Evolutionary conservation across 2,888 invertebrate species (phyloP), one percentile per base, ranked within the genome.

Genomic region (Ophion ventricosus): DNA sequence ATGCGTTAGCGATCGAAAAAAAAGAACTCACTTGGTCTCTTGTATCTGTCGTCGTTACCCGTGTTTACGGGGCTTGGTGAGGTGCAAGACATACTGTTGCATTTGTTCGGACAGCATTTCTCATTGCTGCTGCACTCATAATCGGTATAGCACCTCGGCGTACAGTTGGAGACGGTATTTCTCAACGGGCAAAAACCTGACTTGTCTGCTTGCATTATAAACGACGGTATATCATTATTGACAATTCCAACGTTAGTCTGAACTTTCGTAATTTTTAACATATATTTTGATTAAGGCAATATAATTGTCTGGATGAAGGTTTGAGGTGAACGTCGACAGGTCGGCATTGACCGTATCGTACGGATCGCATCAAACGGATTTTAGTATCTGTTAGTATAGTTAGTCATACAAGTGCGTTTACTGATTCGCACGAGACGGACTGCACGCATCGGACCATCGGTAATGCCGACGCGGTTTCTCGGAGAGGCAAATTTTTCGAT

Each of bases 101-200:
- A 97, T 80, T 95, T 92, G 93, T 97, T 97, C 10, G 95, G 94
- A 88, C 96, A 96, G 92, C 97, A 97, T 87, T 96, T 95, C 90
- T 95, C 95, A 87, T 95, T 95, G 75, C 95, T 94, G 49, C 94
- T 94, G 92, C 97, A 97, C 86, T 96, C 95, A 87, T 94, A 95
- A 91, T 96, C 96, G 83, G 95, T 95, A 64, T 94, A 90, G 88
- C 97, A 97, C 90, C 95, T 96, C 0, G 97, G 96, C 73, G 94
- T 95, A 92, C 97, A 97, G 83, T 94, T 94, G 86, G 94, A 94
- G 84, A 96, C 95, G 91, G 96, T 95, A 56, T 95, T 95, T 0
- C 95, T 94, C 1, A 95, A 91, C 1, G 97, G 97, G 89, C 97
- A 97, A 87, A 94, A 94, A 86, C 94, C 94, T 8, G 87, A 85